Evolutionary conservation across 2,888 invertebrate species (phyloP).

Genomic region (Xestia c-nigrum): DNA sequence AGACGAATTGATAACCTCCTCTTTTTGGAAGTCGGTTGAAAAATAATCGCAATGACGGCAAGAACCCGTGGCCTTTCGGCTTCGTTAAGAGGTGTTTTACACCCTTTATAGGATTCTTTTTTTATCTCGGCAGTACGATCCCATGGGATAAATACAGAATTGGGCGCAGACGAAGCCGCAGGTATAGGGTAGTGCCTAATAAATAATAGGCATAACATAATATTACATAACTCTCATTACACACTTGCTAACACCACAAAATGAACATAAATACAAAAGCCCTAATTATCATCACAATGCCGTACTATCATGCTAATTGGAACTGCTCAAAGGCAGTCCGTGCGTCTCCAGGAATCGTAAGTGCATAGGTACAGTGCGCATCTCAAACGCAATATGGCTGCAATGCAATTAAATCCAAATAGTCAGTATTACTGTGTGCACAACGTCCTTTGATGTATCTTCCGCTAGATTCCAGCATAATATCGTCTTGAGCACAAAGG

Average conservation of each 20-base stretch:
- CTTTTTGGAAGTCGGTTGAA: no score
- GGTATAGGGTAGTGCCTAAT: no score
- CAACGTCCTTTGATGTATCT: conserved; percentile 45
- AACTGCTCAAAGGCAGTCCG: conserved; percentile 17
- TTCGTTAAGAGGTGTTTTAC: no score
- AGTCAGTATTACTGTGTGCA: conserved; percentile 33
- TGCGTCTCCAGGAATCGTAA: conserved; percentile 17
- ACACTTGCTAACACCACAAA: conserved; percentile 7
- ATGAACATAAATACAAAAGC: conserved; percentile 1
- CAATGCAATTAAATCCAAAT: conserved; percentile 51
- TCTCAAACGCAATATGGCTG: conserved; percentile 25
- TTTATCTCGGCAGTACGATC: no score
- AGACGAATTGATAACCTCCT: no score
- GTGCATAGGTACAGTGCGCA: background rate
- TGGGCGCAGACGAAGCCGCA: no score
- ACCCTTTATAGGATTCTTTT: no score
- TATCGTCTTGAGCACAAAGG: conserved; percentile 19
- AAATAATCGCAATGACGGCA: no score
- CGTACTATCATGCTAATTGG: conserved; percentile 28
- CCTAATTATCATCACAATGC: conserved; percentile 9
- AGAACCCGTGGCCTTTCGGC: no score
- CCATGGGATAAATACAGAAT: no score
- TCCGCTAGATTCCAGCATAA: conserved; percentile 10
- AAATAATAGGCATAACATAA: background rate
- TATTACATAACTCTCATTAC: background rate